Base-by-base conservation (phyloP, 2,797 vertebrate genomes). In the Avahi laniger region DNA sequence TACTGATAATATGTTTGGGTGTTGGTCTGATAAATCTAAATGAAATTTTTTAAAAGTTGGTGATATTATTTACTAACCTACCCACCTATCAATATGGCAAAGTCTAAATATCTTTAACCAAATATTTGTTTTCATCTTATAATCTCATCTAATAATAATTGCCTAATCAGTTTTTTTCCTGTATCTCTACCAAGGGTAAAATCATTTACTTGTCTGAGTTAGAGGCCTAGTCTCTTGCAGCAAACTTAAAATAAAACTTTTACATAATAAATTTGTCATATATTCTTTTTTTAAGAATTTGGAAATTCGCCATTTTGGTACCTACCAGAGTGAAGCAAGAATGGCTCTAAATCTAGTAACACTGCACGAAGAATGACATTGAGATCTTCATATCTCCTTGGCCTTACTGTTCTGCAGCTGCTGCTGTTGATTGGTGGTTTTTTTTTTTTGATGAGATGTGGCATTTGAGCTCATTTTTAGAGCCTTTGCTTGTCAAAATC, bases 231-330 rank as follows among this genome's bases (percentile, higher is more conserved):
- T 84, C 7, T 93, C 57, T 89, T 80, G 15, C 41, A 93, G 20
- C 61, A 41, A 83, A 76, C 33, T 92, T 89, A 88, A 96, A 84
- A 41, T 76, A 82, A 89, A 92, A 85, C 79, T 83, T n/a, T 80
- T 50, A 61, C 41, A 73, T 48, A 81, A 59, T 63, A 7, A 65
- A 72, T n/a, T 63, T 76, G 73, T 48, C 26, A 61, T 65, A 65
- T 76, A 81, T 28, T 0, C 46, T 87, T 89, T 69, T 20, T 8
- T 52, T 61, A 72, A 75, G 41, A 83, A 94, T 87, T 54, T 87
- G 35, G 20, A 33, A 95, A 78, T n/a, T 52, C 54, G 41, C 18
- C 28, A 83, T 78, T 28, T 78, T 78, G 11, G 26, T 87, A 79
- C n/a, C 59, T 72, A 70, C 35, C 24, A 38, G 13, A 93, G 11